Conservation (phyloP, 2,113 vertebrate genomes). For the Strix uralensis region DNA sequence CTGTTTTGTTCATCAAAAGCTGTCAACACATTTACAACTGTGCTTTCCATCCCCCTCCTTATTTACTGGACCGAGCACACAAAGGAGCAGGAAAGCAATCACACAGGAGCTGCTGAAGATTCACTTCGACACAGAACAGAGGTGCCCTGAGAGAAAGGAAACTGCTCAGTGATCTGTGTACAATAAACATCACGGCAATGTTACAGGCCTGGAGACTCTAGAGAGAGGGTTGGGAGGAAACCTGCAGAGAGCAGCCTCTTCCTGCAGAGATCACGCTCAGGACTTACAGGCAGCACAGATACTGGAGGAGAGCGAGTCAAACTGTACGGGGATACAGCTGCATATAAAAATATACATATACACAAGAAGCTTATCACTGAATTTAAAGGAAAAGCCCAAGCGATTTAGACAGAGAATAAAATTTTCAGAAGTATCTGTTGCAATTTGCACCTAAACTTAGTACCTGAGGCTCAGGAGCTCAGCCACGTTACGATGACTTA, state of each 20-base stretch:
- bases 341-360: accelerated
- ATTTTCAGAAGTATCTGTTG: background rate
- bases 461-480: background rate
- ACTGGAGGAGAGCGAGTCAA: background rate
- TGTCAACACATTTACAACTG: background rate
- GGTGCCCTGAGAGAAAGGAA: conserved; percentile 36
- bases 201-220: background rate
- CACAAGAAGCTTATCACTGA: background rate
- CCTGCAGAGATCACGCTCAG: background rate
- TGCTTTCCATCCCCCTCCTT: background rate
- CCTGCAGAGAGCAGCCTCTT: background rate
- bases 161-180: background rate
- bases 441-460: background rate
- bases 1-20: background rate
- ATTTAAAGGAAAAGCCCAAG: background rate
- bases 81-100: background rate
- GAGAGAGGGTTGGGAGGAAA: background rate
- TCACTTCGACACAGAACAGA: background rate
- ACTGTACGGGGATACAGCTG: background rate
- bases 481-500: background rate
- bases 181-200: background rate
- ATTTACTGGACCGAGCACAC: background rate
- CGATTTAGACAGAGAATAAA: background rate
- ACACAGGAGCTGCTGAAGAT: background rate
- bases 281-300: background rate